These are phyloP conservation scores for Mus spicilegus DNA, from an alignment of 2,113 vertebrate species.

Conservation along the genomic window DNA sequence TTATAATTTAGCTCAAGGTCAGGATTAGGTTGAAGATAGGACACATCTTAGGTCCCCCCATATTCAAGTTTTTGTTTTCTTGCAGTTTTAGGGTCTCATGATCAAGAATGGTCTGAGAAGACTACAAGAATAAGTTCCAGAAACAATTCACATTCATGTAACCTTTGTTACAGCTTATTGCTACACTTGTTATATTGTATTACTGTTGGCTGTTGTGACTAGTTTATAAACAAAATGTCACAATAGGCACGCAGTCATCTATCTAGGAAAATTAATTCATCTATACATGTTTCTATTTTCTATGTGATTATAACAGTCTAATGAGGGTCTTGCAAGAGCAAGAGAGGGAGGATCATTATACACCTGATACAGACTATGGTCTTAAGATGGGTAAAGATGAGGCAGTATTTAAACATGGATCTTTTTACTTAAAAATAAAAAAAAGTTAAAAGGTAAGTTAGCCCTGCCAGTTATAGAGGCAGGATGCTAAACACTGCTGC, in stretches of 20 bases:
- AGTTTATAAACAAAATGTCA: neutral
- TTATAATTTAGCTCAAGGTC: neutral
- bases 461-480: neutral
- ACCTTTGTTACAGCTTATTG: neutral
- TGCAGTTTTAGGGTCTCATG: neutral
- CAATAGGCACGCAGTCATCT: neutral
- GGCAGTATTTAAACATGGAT: neutral
- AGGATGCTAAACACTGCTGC: too few relatives aligned
- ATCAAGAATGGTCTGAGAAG: neutral
- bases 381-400: neutral
- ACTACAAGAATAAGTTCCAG: neutral
- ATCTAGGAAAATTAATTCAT: neutral
- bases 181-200: neutral
- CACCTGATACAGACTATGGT: neutral
- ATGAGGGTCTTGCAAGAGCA: neutral
- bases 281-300: neutral
- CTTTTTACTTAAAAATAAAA: neutral
- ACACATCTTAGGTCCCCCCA: neutral
- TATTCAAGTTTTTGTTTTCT: neutral
- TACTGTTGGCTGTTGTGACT: neutral
- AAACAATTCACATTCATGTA: neutral
- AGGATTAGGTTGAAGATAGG: neutral
- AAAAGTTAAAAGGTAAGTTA: neutral
- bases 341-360: fast-evolving
- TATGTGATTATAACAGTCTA: neutral